Evolutionary conservation across 1,140 invertebrate species (phyloP).

Genomic region (Heliconius congener): DNA sequence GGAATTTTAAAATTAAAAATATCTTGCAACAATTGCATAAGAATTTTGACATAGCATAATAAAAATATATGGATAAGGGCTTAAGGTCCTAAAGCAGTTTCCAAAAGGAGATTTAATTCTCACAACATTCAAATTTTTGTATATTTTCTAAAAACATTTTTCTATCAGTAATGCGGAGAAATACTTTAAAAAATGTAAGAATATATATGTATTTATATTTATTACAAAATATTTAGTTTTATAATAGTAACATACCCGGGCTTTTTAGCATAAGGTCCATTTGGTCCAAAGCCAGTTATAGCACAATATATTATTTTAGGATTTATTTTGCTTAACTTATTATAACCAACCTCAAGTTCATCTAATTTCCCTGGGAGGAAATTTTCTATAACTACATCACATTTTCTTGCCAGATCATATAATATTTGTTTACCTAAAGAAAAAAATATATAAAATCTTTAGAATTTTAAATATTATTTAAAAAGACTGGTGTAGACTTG

Average conservation of each 20-base stretch:
- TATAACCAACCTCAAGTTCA: constrained; percentile 90
- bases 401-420: constrained; percentile 86
- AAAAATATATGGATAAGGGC: no score
- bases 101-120: no score
- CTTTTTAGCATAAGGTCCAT: constrained; percentile 91
- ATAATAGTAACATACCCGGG: constrained; percentile 83
- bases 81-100: no score
- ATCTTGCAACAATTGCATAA: no score
- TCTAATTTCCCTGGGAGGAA: constrained; percentile 95
- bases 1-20: no score
- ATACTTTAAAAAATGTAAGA: not conserved
- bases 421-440: constrained; percentile 87
- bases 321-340: constrained; percentile 86
- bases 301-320: constrained; percentile 96
- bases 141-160: no score
- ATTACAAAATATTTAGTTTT: not conserved
- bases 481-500: no score
- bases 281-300: constrained; percentile 94
- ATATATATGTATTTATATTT: not conserved
- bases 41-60: no score
- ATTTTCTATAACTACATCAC: constrained; percentile 97
- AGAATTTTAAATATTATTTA: not conserved
- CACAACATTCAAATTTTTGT: no score
- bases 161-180: no score
- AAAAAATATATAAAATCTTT: not conserved